phyloP scores from a whole-genome alignment of 2,113 vertebrate species.

The Canis aureus region DNA sequence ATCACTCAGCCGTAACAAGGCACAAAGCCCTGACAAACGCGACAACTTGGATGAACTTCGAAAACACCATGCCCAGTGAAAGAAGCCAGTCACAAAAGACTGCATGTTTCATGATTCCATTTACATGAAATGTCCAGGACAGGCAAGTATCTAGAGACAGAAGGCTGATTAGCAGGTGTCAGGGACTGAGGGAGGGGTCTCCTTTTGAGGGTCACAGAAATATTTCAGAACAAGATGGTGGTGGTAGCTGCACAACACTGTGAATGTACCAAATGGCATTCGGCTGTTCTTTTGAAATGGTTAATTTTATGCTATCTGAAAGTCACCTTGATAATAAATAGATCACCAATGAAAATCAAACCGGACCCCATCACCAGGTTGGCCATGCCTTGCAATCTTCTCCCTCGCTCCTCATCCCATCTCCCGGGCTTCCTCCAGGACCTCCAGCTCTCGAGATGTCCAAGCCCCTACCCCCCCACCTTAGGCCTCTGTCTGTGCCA shows the following conservation, averaged over 20 bases:
- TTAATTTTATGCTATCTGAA: neutral
- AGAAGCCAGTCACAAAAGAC: neutral
- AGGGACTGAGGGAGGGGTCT: neutral
- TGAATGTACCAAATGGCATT: too few relatives aligned
- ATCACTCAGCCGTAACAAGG: neutral
- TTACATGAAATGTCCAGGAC: neutral
- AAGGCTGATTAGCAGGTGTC: neutral
- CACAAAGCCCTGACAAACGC: accelerated
- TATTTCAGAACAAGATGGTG: neutral
- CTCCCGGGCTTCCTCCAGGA: neutral
- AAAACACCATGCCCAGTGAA: accelerated
- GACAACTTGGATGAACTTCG: accelerated
- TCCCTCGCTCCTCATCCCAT: too few relatives aligned
- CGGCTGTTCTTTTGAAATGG: neutral
- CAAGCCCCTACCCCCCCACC: neutral
- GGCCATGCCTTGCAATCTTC: neutral
- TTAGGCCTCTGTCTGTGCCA: neutral
- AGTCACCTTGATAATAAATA: too few relatives aligned
- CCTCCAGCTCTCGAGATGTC: neutral
- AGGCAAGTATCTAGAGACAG: neutral
- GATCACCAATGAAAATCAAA: neutral
- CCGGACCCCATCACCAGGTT: accelerated
- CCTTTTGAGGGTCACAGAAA: neutral
- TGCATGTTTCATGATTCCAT: accelerated
- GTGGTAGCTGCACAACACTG: too few relatives aligned